Evolutionary conservation across 1,140 invertebrate species (phyloP), one percentile per base, ranked within the genome.

Genomic region (Cherax destructor): DNA sequence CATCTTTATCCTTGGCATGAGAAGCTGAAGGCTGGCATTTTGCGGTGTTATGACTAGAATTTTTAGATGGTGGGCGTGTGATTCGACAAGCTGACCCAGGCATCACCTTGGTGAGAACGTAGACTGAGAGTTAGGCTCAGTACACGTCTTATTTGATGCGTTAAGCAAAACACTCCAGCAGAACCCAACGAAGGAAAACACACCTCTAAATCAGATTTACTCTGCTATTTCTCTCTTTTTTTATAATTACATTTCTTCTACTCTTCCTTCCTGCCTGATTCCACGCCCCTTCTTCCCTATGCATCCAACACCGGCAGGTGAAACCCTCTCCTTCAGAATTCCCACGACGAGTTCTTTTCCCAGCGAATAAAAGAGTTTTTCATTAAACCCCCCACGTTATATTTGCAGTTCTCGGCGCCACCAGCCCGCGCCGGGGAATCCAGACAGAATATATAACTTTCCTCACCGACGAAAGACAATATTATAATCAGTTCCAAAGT

Each of bases 401-500:
- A 90, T 90, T 90, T 85, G 56, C 88, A n/a, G 86, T 90, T 77
- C 65, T 18, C 56, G 76, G 69, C 81, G 30, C 61, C 41, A 56
- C 50, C 80, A 74, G 41, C 50, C 83, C 41, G 86, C 77, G 18
- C 61, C 59, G 24, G 74, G 50, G 50, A 16, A 4, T 50, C 78
- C 86, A 80, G 4, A 41, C 86, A 88, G 86, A 88, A 88, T 88
- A 88, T 81, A 80, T 89, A 83, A 83, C 88, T 78, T 80, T 79
- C 88, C 72, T 72, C 81, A 79, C 72, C 83, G 30, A 83, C 81
- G 50, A 91, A 91, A 91, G 88, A 91, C 88, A 91, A 91, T 91
- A 91, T 91, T 91, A 91, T 91, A 91, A 91, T 91, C 88, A 91
- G 88, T 85, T 89, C 76, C 88, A 30, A 91, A 91, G 56, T 59